Percentiles rank a stretch among this genome's conserved stretches.
These are phyloP conservation scores for Rotaria sp. DNA, from an alignment of 2,888 invertebrate genomes.

Conservation along the genomic window DNA sequence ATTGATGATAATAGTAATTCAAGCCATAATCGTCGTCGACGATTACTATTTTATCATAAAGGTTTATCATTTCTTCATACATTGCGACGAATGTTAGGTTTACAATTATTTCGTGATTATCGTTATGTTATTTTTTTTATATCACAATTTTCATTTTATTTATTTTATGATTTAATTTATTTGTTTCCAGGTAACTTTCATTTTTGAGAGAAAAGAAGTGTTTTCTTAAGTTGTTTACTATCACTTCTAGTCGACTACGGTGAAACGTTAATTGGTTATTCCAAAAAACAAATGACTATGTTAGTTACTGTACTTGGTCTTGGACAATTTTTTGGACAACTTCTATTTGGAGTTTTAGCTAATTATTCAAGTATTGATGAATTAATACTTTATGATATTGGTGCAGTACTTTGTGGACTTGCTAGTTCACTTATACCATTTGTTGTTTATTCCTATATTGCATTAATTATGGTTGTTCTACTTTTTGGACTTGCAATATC, in stretches of 20 bases:
- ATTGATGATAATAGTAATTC: slow-evolving; percentile 42
- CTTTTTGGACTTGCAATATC: slow-evolving; percentile 78
- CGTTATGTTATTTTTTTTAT: slow-evolving; percentile 46
- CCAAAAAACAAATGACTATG: slow-evolving; percentile 57
- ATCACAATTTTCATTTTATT: slow-evolving; percentile 6
- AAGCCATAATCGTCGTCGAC: slow-evolving; percentile 34
- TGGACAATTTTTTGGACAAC: slow-evolving; percentile 73
- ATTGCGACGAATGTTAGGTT: not conserved
- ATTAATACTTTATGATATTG: slow-evolving; percentile 72
- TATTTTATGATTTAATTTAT: slow-evolving; percentile 21
- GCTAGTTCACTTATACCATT: slow-evolving; percentile 48
- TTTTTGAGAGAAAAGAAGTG: not conserved
- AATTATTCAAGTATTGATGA: slow-evolving; percentile 75
- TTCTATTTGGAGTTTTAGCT: slow-evolving; percentile 74
- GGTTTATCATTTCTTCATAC: not conserved
- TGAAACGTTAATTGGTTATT: slow-evolving; percentile 60
- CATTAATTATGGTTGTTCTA: slow-evolving; percentile 46
- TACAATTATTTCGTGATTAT: slow-evolving; percentile 12
- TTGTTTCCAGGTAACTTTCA: not conserved
- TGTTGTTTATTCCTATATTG: slow-evolving; percentile 44
- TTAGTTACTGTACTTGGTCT: slow-evolving; percentile 68
- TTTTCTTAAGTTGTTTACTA: too few species aligned
- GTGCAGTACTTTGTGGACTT: slow-evolving; percentile 60
- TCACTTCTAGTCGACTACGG: slow-evolving; percentile 66
- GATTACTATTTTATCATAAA: not conserved